Percentiles rank a stretch among this genome's conserved stretches.
Conservation (phyloP, 1,140 invertebrate genomes). For the Nylanderia fulva region DNA sequence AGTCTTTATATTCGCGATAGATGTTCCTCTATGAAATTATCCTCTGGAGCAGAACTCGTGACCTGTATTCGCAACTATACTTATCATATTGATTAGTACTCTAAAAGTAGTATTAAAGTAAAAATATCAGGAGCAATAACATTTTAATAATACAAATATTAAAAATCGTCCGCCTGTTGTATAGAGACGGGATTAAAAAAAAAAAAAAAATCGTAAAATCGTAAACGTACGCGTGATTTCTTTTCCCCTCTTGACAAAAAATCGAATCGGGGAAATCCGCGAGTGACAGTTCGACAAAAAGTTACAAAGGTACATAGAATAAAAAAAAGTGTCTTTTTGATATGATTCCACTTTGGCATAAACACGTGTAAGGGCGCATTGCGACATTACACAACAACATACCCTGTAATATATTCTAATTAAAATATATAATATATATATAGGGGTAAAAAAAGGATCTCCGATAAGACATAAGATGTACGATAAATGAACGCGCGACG, state of each 20-base stretch:
- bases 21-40: conserved; percentile 41
- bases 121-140: conserved; percentile 45
- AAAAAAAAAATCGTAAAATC: no score
- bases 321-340: conserved; percentile 20
- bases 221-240: background rate
- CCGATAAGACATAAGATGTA: conserved; percentile 27
- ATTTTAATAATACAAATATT: conserved; percentile 38
- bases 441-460: background rate
- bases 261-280: background rate
- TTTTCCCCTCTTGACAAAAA: no score
- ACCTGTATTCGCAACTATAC: conserved; percentile 40
- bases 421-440: no score
- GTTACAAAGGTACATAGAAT: background rate
- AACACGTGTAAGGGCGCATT: background rate
- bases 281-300: conserved; percentile 11
- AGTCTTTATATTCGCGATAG: background rate
- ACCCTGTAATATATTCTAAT: no score
- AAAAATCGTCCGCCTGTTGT: background rate
- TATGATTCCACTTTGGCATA: conserved; percentile 45
- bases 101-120: conserved; percentile 53
- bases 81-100: conserved; percentile 41
- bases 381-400: background rate
- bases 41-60: conserved; percentile 21
- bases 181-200: background rate
- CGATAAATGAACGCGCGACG: conserved; percentile 20